Conservation (phyloP, 2,113 vertebrate species). For the Aepyceros melampus region DNA sequence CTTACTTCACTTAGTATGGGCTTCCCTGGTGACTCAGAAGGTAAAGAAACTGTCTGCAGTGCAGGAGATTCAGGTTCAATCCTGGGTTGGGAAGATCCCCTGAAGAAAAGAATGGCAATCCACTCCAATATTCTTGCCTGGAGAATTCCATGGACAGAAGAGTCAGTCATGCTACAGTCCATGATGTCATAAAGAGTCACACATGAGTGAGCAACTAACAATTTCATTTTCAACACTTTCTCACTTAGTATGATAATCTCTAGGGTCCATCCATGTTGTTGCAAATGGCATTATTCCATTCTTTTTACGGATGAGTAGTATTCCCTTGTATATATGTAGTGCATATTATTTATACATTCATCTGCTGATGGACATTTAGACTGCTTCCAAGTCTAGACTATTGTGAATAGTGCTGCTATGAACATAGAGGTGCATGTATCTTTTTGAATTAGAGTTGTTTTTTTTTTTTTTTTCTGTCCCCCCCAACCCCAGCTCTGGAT, state of each 20-base stretch:
- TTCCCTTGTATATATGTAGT: neutral
- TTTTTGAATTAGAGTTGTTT: neutral
- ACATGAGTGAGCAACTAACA: neutral
- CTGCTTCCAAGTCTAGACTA: neutral
- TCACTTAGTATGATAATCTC: neutral
- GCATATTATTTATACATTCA: neutral
- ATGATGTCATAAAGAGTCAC: neutral
- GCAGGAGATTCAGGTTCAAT: neutral
- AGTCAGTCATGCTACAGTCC: neutral
- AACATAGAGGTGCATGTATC: neutral
- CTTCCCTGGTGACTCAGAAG: neutral
- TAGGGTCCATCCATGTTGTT: neutral
- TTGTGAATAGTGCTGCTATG: neutral
- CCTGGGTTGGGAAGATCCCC: neutral
- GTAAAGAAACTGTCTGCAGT: neutral
- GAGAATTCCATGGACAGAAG: neutral
- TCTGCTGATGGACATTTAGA: neutral
- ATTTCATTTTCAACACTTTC: neutral
- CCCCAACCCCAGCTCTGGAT: accelerated
- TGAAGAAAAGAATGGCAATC: neutral
- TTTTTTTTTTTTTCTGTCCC: no score
- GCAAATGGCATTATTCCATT: neutral
- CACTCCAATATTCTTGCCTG: neutral
- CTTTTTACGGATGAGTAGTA: neutral
- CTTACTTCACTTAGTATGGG: neutral